Evolutionary conservation across 2,113 vertebrate genomes (phyloP).

Genomic region (Okapia johnstoni): DNA sequence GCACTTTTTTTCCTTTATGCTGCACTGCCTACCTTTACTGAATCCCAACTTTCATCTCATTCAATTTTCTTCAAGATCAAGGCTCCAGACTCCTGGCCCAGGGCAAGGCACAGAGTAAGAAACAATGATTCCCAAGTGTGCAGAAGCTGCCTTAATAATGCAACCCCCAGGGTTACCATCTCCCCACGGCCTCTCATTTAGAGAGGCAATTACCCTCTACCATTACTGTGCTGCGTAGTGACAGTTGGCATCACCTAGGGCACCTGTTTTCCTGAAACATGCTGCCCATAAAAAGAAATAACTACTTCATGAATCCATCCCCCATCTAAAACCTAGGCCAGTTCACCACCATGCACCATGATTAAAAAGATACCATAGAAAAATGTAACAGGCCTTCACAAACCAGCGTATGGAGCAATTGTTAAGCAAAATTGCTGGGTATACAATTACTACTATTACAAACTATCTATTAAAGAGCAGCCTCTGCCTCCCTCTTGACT

Average conservation of each 20-base stretch:
- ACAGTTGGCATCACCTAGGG: constrained; percentile 17
- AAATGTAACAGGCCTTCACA: constrained; percentile 39
- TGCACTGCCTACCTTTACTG: neutral
- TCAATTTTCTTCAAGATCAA: constrained; percentile 1
- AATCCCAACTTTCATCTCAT: constrained; percentile 26
- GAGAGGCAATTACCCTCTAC: neutral
- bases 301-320: neutral
- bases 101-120: neutral
- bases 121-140: neutral
- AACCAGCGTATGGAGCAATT: constrained; percentile 28
- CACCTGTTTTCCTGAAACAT: constrained; percentile 28
- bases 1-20: neutral
- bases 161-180: neutral
- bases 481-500: constrained; percentile 64
- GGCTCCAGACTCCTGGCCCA: neutral
- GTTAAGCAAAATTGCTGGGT: constrained; percentile 48
- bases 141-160: neutral
- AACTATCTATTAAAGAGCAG: constrained; percentile 62
- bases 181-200: constrained; percentile 36
- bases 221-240: neutral
- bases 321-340: neutral
- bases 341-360: neutral
- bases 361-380: constrained; percentile 27
- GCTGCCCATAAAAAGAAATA: neutral
- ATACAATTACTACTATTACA: constrained; percentile 66